Evolutionary conservation across 1,140 invertebrate genomes (phyloP).

Genomic region (Piezodorus guildinii): DNA sequence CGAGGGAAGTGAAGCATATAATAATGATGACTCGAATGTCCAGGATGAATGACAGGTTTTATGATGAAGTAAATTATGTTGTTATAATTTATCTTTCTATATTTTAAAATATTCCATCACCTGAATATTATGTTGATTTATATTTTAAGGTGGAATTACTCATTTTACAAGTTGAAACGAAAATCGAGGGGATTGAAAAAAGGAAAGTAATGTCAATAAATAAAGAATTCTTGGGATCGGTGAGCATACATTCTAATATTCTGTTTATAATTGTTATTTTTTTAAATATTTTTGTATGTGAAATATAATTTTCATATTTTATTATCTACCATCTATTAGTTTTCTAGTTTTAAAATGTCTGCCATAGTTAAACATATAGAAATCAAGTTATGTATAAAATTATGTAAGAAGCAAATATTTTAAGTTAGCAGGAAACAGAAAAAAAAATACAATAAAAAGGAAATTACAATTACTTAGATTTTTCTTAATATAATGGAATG

Average conservation of each 20-base stretch:
- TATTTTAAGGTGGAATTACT: conserved; percentile 14
- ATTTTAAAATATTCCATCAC: neutral
- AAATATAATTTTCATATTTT: neutral
- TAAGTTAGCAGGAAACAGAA: too few species aligned
- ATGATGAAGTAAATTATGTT: neutral
- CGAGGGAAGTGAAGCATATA: neutral
- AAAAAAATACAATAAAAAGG: too few species aligned
- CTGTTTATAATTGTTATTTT: neutral
- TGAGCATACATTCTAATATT: neutral
- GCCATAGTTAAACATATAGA: too few species aligned
- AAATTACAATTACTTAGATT: too few species aligned
- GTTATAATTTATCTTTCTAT: neutral
- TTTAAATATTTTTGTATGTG: neutral
- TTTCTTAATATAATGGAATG: too few species aligned
- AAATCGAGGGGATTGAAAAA: neutral
- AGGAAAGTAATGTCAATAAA: neutral
- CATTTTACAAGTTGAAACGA: neutral
- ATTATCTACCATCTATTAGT: too few species aligned
- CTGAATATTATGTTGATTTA: neutral
- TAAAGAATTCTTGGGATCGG: conserved; percentile 10
- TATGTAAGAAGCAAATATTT: too few species aligned
- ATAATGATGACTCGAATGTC: neutral
- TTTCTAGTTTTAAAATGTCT: too few species aligned
- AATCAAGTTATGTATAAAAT: too few species aligned
- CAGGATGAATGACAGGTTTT: neutral